A percentile compares a stretch with the other conserved stretches of the same genome.
These are phyloP conservation scores for Tuta absoluta DNA, from an alignment of 2,888 invertebrate species.

Conservation along the genomic window DNA sequence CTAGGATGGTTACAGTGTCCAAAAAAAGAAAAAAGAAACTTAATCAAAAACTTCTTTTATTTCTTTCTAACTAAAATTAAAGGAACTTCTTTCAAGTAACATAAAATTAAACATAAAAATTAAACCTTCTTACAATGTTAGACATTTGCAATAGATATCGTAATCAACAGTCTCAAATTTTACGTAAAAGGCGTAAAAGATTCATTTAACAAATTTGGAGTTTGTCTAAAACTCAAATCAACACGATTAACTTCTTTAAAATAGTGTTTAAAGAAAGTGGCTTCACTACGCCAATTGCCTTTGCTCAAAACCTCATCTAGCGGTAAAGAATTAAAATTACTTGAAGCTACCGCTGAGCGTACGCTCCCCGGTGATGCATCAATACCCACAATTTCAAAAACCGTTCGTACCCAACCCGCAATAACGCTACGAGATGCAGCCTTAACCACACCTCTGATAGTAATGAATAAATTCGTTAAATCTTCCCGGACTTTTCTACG, in stretches of 20 bases:
- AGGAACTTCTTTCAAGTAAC: neutral
- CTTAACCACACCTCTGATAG: constrained; percentile 11
- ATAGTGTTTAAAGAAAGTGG: constrained; percentile 14
- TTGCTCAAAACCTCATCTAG: constrained; percentile 20
- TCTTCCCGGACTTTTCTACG: neutral
- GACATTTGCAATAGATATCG: neutral
- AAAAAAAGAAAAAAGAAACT: neutral
- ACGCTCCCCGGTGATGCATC: constrained; percentile 15
- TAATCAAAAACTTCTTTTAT: constrained; percentile 1
- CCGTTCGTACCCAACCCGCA: constrained; percentile 20
- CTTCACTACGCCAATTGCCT: constrained; percentile 20
- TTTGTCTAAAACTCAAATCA: constrained; percentile 3
- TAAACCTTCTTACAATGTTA: neutral
- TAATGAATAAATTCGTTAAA: constrained; percentile 18
- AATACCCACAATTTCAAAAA: constrained; percentile 19
- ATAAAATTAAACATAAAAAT: neutral
- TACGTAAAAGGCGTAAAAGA: constrained; percentile 9
- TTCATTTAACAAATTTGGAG: constrained; percentile 2
- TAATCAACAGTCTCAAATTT: constrained; percentile 10
- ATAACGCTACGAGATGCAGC: constrained; percentile 19
- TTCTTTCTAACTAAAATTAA: neutral
- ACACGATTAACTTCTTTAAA: neutral
- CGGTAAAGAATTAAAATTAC: neutral
- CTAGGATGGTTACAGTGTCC: constrained; percentile 3
- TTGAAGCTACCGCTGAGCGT: constrained; percentile 22